Conservation (phyloP, 2,888 invertebrate species). For the Nemoura dubitans region DNA sequence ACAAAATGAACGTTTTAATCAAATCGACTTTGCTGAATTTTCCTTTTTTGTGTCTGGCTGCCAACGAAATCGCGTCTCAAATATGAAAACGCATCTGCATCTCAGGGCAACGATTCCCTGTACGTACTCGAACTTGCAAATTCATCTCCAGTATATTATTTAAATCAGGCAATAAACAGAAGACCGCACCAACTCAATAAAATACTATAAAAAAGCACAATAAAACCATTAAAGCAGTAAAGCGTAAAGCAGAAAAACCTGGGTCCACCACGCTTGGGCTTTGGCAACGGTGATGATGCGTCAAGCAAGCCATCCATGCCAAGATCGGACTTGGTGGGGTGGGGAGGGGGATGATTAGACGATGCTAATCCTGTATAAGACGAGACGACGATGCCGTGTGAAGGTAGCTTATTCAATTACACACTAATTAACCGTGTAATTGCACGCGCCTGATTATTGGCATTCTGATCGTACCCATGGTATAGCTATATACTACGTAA, state of each 20-base stretch:
- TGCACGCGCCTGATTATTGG: not conserved
- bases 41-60: not conserved
- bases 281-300: not conserved
- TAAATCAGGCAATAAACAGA: constrained; percentile 5
- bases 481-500: not conserved
- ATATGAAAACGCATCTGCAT: not conserved
- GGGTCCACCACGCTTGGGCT: not conserved
- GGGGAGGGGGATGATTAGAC: not conserved
- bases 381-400: not conserved
- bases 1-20: not conserved
- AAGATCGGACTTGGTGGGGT: not conserved
- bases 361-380: not conserved
- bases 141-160: not conserved
- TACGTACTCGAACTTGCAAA: not conserved
- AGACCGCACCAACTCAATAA: not conserved
- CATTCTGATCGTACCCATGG: not conserved
- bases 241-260: not conserved
- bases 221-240: not conserved
- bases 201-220: not conserved
- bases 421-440: not conserved
- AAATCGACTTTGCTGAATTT: not conserved
- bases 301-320: not conserved
- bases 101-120: not conserved
- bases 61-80: not conserved
- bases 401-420: constrained; percentile 5